Base-by-base conservation (phyloP, 2,113 vertebrate species). In the Nycticryphes semicollaris region DNA sequence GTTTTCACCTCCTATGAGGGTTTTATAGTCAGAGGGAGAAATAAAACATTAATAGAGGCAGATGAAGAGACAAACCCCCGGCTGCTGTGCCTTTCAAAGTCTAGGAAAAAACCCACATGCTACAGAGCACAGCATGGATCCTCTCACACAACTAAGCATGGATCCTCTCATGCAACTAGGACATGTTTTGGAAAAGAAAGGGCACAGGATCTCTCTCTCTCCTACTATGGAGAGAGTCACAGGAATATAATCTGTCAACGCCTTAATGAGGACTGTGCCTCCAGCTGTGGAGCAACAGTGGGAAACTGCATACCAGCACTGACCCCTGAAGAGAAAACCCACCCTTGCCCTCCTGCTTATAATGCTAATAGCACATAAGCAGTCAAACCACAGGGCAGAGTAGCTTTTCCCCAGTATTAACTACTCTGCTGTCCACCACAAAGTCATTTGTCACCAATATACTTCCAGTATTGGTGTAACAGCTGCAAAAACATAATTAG, bases 401-500 rank as follows among this genome's bases (percentile, higher is more conserved):
- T 41, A 66, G 37, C 41, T 88, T 91, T 96, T 77, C 45, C 73
- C 75, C 59, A 59, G 59, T 67, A 67, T 77, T 95, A 96, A 90
- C 78, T 63, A 91, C 78, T 83, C 50, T 51, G 75, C 87, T 90
- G 84, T 86, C 90, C 85, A 96, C 78, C 70, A 94, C 75, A 66
- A 94, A 94, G 82, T 91, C 87, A 80, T 96, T 95, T 96, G 91
- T 95, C 85, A 95, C 70, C 82, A 90, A 41, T n/a, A 63, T 60
- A 78, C 56, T 89, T 78, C 39, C 54, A 89, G 77, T 50, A 82
- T 8, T 91, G 47, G 78, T 77, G 39, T 70, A 97, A 96, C 94
- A 97, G 93, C 93, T 96, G 96, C 57, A 74, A 93, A 97, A 97
- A 96, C 48, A 95, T 90, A 96, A 97, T 97, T 96, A 97, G 78